phyloP scores from a whole-genome alignment of 2,888 invertebrate genomes.

The Mystacides longicornis region DNA sequence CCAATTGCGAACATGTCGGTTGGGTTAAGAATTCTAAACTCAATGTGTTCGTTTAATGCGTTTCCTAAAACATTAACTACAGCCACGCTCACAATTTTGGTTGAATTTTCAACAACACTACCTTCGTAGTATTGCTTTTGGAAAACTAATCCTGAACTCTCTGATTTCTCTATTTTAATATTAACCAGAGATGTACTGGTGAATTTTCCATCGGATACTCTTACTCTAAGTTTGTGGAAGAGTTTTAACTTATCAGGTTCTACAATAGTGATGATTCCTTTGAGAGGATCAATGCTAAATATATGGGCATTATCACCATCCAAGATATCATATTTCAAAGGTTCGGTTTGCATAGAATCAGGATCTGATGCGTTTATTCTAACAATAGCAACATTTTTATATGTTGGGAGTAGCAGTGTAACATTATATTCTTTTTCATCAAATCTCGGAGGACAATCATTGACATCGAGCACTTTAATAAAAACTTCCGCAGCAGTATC shows the following conservation, averaged over 20 bases:
- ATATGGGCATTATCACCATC: slow-evolving; percentile 70
- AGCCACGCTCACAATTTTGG: slow-evolving; percentile 69
- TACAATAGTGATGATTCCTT: slow-evolving; percentile 58
- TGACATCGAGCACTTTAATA: slow-evolving; percentile 73
- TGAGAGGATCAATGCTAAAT: slow-evolving; percentile 62
- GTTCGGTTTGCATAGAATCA: slow-evolving; percentile 54
- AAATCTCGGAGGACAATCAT: slow-evolving; percentile 87
- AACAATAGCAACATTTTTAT: slow-evolving; percentile 66
- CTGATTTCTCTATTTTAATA: slow-evolving; percentile 58
- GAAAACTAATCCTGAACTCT: slow-evolving; percentile 74
- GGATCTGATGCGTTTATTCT: slow-evolving; percentile 68
- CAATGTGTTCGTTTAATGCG: slow-evolving; percentile 78
- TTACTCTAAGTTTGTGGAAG: slow-evolving; percentile 63
- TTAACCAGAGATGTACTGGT: slow-evolving; percentile 64
- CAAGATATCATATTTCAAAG: slow-evolving; percentile 69
- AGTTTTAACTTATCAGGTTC: slow-evolving; percentile 51
- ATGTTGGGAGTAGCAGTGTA: slow-evolving; percentile 74
- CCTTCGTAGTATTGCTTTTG: slow-evolving; percentile 74
- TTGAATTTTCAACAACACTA: slow-evolving; percentile 77
- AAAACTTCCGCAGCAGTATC: slow-evolving; percentile 71
- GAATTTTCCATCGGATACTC: slow-evolving; percentile 81
- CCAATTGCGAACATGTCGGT: slow-evolving; percentile 81
- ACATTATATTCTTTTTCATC: slow-evolving; percentile 61
- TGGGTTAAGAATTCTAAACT: slow-evolving; percentile 82
- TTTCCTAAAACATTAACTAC: slow-evolving; percentile 86